These are phyloP conservation scores for Heterochromis multidens DNA, from an alignment of 2,113 vertebrate genomes.

Conservation along the genomic window DNA sequence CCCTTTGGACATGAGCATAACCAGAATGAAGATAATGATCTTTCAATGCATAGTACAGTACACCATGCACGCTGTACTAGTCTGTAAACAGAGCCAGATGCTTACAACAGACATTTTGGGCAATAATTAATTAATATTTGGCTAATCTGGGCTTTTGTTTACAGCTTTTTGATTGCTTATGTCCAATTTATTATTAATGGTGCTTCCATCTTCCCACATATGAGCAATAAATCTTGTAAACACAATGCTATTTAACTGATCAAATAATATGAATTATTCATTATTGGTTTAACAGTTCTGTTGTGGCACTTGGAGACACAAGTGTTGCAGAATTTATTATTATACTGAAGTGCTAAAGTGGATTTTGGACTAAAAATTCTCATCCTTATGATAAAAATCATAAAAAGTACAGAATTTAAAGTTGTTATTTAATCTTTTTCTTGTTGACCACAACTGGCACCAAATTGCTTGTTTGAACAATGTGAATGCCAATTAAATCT, in stretches of 20 bases:
- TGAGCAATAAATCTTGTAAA: not conserved
- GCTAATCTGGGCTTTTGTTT: not conserved
- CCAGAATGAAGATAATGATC: not conserved
- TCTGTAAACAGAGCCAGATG: not conserved
- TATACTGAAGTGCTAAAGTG: not conserved
- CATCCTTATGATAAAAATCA: not conserved
- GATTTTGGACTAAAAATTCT: not conserved
- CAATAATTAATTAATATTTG: not conserved
- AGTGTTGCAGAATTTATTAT: not conserved
- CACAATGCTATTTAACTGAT: rapidly evolving
- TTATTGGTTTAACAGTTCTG: not conserved
- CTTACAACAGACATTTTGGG: not conserved
- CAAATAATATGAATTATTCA: not conserved
- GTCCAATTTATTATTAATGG: not conserved
- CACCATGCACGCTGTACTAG: not conserved
- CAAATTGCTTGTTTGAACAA: not conserved
- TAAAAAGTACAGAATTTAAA: not conserved
- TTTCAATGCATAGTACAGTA: not conserved
- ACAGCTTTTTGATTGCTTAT: not conserved
- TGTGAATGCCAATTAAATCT: not conserved
- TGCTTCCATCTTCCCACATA: not conserved
- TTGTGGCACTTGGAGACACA: not conserved
- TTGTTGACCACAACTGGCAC: not conserved
- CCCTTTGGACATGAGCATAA: not conserved
- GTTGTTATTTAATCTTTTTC: not conserved